These are phyloP conservation scores for Leptosomus discolor DNA, from an alignment of 2,113 vertebrate species.

Conservation along the genomic window DNA sequence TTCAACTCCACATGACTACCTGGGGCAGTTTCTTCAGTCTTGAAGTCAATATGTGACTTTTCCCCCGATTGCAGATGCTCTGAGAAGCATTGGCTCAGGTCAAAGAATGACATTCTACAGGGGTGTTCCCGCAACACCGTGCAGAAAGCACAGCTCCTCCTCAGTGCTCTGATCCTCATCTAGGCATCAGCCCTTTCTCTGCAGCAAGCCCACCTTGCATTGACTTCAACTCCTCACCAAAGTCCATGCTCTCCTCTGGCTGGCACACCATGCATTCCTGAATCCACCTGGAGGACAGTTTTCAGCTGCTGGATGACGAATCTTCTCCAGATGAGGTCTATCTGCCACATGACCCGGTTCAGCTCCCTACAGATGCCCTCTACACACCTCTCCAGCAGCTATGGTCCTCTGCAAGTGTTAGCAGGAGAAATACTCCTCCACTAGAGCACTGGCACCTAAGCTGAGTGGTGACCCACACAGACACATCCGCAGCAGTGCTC, in stretches of 20 bases:
- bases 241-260: not conserved
- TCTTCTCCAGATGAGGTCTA: not conserved
- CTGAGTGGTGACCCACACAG: not conserved
- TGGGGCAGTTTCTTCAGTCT: not conserved
- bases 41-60: not conserved
- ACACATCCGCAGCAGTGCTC: not conserved
- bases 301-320: not conserved
- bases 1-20: not conserved
- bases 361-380: not conserved
- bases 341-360: fast-evolving
- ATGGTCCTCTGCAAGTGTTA: not conserved
- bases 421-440: not conserved
- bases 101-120: not conserved
- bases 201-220: not conserved
- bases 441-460: not conserved
- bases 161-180: not conserved
- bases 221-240: not conserved
- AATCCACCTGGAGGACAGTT: not conserved
- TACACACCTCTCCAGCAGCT: not conserved
- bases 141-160: not conserved
- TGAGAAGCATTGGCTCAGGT: not conserved
- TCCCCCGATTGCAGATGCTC: fast-evolving
- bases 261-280: not conserved
- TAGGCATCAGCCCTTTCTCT: not conserved
- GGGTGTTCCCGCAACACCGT: not conserved